Conservation (phyloP, 2,113 vertebrate genomes). For the Zosterops hypoxanthus region DNA sequence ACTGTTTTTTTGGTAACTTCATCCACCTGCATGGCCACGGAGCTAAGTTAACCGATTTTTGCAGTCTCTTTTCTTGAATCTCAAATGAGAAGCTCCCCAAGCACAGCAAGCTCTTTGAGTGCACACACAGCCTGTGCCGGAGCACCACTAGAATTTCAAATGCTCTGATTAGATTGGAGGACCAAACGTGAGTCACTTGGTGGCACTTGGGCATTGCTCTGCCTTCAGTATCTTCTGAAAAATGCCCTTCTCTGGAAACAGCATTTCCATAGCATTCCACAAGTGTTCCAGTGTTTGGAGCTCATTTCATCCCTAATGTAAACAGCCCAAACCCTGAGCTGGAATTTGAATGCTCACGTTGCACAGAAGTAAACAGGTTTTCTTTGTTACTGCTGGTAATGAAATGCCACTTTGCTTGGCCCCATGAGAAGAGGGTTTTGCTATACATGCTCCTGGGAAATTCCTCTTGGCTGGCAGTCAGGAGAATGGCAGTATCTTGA, state of each 20-base stretch:
- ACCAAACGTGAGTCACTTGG: background rate
- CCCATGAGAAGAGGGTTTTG: background rate
- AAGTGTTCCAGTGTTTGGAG: background rate
- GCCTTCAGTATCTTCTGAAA: background rate
- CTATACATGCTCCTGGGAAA: slow-evolving; percentile 35
- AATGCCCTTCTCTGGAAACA: background rate
- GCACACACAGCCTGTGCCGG: background rate
- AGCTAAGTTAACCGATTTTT: background rate
- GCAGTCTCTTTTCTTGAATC: background rate
- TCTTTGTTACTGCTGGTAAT: background rate
- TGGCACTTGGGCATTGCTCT: background rate
- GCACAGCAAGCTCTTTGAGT: background rate
- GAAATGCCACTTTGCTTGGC: slow-evolving; percentile 12
- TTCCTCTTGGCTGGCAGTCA: slow-evolving; percentile 37
- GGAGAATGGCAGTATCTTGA: background rate
- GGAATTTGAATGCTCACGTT: background rate
- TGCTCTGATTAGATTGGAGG: background rate
- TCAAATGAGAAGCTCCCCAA: background rate
- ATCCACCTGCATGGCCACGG: background rate
- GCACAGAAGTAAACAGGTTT: background rate
- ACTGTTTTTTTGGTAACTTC: background rate
- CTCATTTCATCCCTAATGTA: background rate
- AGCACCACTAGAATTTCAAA: slow-evolving; percentile 13
- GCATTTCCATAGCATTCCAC: background rate
- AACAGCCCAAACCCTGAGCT: background rate